phyloP scores from a whole-genome alignment of 2,113 vertebrate species.

The Microcebus jonahi region DNA sequence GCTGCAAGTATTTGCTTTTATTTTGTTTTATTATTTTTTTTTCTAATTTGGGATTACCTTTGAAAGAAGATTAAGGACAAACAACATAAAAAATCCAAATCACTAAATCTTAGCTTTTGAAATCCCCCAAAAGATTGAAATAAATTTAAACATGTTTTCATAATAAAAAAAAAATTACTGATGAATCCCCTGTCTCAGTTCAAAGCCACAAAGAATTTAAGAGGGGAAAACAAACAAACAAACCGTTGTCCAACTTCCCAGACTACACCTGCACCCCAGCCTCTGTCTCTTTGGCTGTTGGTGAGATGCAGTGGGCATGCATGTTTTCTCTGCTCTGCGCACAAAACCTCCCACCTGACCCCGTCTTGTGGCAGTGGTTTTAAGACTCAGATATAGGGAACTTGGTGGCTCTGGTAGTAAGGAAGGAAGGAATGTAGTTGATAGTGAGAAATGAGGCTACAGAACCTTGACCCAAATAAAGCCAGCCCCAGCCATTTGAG shows the following conservation, averaged over 20 bases:
- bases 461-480: not conserved
- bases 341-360: not conserved
- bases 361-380: not conserved
- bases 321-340: not conserved
- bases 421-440: not conserved
- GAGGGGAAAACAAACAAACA: not conserved
- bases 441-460: not conserved
- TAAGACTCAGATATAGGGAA: not conserved
- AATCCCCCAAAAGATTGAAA: conserved; percentile 35
- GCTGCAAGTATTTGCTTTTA: not conserved
- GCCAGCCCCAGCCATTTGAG: not conserved
- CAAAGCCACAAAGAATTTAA: not conserved
- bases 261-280: rapidly evolving
- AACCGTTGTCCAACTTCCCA: too few relatives aligned
- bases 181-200: not conserved
- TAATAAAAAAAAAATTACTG: not conserved
- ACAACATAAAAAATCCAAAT: not conserved
- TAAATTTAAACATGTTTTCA: conserved; percentile 44
- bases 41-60: conserved; percentile 21
- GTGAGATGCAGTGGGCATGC: rapidly evolving
- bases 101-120: conserved; percentile 38
- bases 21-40: not conserved
- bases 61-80: conserved; percentile 54
- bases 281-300: not conserved
- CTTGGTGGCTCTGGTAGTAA: not conserved